Conservation (phyloP, 2,797 vertebrate genomes). For the Aselliscus stoliczkanus region DNA sequence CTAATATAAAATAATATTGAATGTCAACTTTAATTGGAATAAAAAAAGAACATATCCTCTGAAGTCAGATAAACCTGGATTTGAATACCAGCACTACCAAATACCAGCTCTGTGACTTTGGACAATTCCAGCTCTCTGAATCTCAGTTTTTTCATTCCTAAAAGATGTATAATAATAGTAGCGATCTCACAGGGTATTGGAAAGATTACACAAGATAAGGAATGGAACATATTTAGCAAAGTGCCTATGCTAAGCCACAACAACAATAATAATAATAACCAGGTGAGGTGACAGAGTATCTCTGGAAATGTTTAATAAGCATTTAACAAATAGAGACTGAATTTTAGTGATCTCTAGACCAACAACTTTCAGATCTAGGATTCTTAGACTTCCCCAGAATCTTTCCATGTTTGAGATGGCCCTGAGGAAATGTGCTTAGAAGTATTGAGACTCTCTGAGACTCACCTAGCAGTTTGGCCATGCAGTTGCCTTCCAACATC, state of each 20-base stretch:
- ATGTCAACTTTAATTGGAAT: no score
- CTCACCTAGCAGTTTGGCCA: background rate
- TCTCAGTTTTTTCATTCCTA: background rate
- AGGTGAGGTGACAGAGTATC: background rate
- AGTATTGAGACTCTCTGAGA: background rate
- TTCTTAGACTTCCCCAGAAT: background rate
- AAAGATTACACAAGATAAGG: background rate
- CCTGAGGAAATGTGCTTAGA: background rate
- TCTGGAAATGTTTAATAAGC: slow-evolving; percentile 14
- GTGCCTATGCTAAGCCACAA: background rate
- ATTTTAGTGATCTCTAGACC: background rate
- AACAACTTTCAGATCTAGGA: background rate
- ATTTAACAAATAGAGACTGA: background rate
- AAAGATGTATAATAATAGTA: background rate
- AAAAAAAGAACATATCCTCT: background rate
- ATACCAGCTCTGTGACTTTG: slow-evolving; percentile 11
- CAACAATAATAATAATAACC: background rate
- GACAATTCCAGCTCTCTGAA: background rate
- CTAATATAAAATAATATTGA: no score
- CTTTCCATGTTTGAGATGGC: slow-evolving; percentile 1
- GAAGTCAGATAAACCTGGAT: background rate
- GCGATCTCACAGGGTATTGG: background rate
- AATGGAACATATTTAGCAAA: background rate
- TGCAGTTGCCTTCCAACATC: background rate
- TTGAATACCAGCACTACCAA: background rate